phyloP scores from a whole-genome alignment of 2,113 vertebrate genomes.

The Peromyscus leucopus region DNA sequence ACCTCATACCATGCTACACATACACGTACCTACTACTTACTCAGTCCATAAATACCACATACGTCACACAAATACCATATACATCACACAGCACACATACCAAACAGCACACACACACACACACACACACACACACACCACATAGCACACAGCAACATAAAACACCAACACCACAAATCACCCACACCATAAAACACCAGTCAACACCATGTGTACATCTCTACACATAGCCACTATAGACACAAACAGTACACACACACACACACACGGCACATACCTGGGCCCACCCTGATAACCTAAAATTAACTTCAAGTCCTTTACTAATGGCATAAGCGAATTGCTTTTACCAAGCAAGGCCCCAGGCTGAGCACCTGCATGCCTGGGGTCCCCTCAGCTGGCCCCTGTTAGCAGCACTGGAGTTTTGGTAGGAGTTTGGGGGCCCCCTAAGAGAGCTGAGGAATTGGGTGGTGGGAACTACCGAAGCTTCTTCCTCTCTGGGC shows the following conservation, averaged over 20 bases:
- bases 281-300: not conserved
- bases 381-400: not conserved
- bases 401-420: not conserved
- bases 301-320: not conserved
- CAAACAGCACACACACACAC: too few species aligned
- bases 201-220: not conserved
- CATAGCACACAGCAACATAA: not conserved
- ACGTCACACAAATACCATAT: not conserved
- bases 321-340: not conserved
- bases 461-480: rapidly evolving
- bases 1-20: not conserved
- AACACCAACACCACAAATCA: not conserved
- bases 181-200: not conserved
- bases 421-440: not conserved
- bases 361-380: not conserved
- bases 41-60: not conserved
- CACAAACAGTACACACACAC: not conserved
- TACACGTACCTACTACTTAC: not conserved
- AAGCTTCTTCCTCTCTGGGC: not conserved
- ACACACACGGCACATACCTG: not conserved
- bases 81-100: not conserved
- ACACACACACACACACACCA: not conserved
- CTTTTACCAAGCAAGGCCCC: not conserved
- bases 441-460: not conserved
- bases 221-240: not conserved